phyloP scores from a whole-genome alignment of 2,888 invertebrate genomes.

The Dimorphilus gyrociliatus region DNA sequence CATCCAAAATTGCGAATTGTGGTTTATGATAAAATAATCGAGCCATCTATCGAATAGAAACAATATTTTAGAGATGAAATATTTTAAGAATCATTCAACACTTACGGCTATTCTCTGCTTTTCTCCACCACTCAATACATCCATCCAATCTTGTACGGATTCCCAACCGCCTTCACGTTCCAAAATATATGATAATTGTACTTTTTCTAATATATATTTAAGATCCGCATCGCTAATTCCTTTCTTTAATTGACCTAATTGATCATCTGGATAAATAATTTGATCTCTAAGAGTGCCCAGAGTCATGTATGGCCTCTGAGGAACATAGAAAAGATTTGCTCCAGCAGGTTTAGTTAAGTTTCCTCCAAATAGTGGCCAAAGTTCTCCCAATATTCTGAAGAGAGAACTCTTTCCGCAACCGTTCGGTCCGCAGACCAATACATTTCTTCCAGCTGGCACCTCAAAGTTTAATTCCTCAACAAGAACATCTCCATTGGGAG shows the following conservation, averaged over 20 bases:
- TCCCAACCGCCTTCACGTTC: constrained; percentile 74
- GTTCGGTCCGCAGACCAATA: constrained; percentile 93
- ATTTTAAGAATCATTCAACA: constrained; percentile 6
- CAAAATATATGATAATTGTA: constrained; percentile 66
- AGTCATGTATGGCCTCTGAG: constrained; percentile 92
- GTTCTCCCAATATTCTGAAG: constrained; percentile 83
- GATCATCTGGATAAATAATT: constrained; percentile 83
- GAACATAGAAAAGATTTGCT: constrained; percentile 89
- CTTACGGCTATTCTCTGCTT: constrained; percentile 85
- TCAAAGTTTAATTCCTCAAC: constrained; percentile 72
- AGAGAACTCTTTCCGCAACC: constrained; percentile 95
- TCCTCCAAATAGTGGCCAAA: constrained; percentile 94
- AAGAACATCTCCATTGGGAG: constrained; percentile 90
- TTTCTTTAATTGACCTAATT: constrained; percentile 55
- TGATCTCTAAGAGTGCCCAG: constrained; percentile 82
- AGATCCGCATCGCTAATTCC: constrained; percentile 65
- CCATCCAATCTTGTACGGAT: constrained; percentile 93
- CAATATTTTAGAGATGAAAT: background rate
- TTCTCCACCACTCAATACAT: constrained; percentile 91
- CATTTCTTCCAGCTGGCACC: constrained; percentile 80
- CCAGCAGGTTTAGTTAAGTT: constrained; percentile 81
- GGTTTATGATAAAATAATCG: constrained; percentile 90
- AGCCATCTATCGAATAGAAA: constrained; percentile 54
- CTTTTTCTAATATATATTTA: constrained; percentile 51
- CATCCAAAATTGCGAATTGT: constrained; percentile 94